Conservation (phyloP, 2,797 vertebrate species). For the Presbytis comata region DNA sequence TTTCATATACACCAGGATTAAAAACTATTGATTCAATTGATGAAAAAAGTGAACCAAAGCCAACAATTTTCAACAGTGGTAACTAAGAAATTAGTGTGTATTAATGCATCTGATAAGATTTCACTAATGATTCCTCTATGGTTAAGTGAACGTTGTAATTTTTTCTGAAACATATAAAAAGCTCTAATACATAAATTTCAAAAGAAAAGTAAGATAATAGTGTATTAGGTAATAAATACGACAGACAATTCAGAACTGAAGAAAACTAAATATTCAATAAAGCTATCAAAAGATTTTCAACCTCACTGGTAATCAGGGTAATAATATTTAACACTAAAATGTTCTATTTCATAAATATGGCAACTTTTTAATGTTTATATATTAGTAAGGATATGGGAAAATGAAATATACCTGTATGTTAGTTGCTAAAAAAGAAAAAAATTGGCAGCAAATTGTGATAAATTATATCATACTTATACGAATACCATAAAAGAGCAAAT, state of each 20-base stretch:
- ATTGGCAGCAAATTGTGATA: not conserved
- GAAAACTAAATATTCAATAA: not conserved
- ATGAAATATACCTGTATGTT: not conserved
- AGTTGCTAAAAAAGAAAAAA: not conserved
- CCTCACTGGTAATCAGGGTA: not conserved
- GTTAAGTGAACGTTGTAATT: not conserved
- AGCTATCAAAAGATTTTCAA: not conserved
- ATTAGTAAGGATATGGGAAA: not conserved
- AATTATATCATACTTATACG: not conserved
- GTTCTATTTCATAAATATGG: not conserved
- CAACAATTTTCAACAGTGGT: not conserved
- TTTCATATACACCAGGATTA: not conserved
- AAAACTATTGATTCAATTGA: not conserved
- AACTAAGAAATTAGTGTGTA: not conserved
- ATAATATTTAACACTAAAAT: not conserved
- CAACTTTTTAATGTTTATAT: not conserved
- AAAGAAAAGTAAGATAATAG: not conserved
- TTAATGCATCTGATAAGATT: not conserved
- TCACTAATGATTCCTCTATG: not conserved
- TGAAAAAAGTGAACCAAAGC: not conserved
- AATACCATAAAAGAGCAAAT: not conserved
- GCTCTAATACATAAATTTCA: not conserved
- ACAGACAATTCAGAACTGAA: not conserved
- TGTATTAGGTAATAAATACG: not conserved
- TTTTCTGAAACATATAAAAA: not conserved